Evolutionary conservation across 35 echinoderm and acorn worm genomes (phyloP).

Genomic region (Acanthaster planci): DNA sequence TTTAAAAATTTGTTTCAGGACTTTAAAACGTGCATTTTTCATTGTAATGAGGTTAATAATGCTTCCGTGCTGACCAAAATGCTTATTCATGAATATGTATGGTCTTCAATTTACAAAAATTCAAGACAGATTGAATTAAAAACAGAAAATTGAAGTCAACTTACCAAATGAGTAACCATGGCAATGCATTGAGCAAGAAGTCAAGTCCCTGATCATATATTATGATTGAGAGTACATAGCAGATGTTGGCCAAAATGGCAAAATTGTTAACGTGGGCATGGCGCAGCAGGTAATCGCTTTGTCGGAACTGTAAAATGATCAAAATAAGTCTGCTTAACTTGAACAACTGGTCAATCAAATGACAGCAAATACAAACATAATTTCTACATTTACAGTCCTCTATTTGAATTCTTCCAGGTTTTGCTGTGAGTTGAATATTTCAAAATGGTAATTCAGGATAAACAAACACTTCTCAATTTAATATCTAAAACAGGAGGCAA

Average conservation of each 20-base stretch:
- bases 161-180: conserved; percentile 46
- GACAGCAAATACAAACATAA: neutral
- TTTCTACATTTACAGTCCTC: neutral
- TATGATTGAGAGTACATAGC: conserved; percentile 48
- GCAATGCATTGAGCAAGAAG: conserved; percentile 58
- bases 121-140: neutral
- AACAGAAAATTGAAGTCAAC: neutral
- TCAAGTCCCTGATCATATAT: conserved; percentile 14
- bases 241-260: conserved; percentile 25
- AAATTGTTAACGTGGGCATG: conserved; percentile 32
- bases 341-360: neutral
- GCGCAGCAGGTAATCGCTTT: conserved; percentile 29
- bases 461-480: no score
- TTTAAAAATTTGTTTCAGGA: no score
- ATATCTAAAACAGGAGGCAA: no score
- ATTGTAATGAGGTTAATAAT: no score
- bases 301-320: conserved; percentile 19
- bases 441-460: no score
- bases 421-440: neutral
- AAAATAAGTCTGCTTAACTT: neutral
- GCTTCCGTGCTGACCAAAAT: no score
- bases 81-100: no score
- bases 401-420: neutral
- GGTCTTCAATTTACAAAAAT: no score
- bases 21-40: no score